Conservation (phyloP, 2,888 invertebrate species). For the Artemia sinica region DNA sequence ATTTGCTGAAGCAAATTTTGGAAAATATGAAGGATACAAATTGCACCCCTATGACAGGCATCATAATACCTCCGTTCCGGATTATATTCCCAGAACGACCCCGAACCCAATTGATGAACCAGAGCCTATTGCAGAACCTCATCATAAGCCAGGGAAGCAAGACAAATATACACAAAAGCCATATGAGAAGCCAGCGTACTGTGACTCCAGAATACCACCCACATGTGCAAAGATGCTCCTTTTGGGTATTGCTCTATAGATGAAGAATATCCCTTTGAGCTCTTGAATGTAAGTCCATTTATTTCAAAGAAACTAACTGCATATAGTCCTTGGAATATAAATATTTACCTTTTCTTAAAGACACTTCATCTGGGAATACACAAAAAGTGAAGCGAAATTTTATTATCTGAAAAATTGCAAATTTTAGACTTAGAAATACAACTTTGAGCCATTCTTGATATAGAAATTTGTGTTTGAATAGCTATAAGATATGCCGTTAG, state of each 20-base stretch:
- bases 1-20: background rate
- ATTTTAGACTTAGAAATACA: too few species aligned
- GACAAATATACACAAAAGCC: background rate
- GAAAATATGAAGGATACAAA: background rate
- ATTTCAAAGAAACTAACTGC: background rate
- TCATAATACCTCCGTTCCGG: background rate
- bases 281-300: conserved; percentile 20
- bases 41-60: background rate
- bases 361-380: too few species aligned
- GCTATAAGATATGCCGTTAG: too few species aligned
- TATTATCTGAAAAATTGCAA: too few species aligned
- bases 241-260: conserved; percentile 26
- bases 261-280: conserved; percentile 26
- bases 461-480: too few species aligned
- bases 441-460: too few species aligned
- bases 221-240: conserved; percentile 24
- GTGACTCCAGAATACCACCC: conserved; percentile 25
- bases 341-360: too few species aligned
- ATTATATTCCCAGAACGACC: background rate
- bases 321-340: too few species aligned
- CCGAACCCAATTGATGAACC: background rate
- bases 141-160: background rate
- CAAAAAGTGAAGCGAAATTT: too few species aligned
- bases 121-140: background rate
- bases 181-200: conserved; percentile 23